Base-by-base conservation (phyloP, 1,140 invertebrate genomes). In the Ptiloglossa arizonensis region DNA sequence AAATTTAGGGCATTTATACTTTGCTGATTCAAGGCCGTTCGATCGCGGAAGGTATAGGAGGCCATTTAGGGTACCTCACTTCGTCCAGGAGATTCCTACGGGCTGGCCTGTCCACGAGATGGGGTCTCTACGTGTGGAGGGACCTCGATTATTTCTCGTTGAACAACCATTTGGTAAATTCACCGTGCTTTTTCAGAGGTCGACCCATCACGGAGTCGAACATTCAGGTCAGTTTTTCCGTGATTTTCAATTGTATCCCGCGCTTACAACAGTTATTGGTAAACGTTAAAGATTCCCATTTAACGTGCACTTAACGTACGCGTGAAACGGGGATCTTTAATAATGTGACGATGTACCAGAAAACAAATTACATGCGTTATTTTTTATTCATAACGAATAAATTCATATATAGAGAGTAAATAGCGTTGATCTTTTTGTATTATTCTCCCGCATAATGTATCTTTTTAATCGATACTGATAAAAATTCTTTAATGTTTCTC, bases 111-210 rank as follows among this genome's bases (percentile, higher is more conserved):
- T 93, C 89, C 0, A 89, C 88, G 1, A 90, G 91, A 83, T 93
- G 91, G 87, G 92, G 92, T 59, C 86, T 92, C 0, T 94, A 94
- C 69, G 92, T 91, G 15, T 94, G 93, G 93, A 85, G 89, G 48
- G 86, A 89, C 22, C 79, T 89, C 6, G 88, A 89, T 5, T 80
- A 94, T 9, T 97, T 97, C 87, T 93, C 94, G 50, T 88, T 96
- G 15, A 95, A 97, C 57, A 96, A 96, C 87, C 96, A 97, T 85
- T 91, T 97, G 1, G 89, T 95, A 19, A 87, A 95, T 0, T 94
- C 94, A 0, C 94, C 94, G 1, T 91, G 93, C 52, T 94, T 93
- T 3, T 95, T 94, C 81, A 94, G 95, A 67, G 95, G 96, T 13
- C 90, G 96, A 29, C 93, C 94, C 1, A 94, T 97, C 6, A 94